A percentile compares a stretch with the other conserved stretches of the same genome.
These are phyloP conservation scores for Natrix natrix DNA, from an alignment of 2,797 vertebrate genomes.

Conservation along the genomic window DNA sequence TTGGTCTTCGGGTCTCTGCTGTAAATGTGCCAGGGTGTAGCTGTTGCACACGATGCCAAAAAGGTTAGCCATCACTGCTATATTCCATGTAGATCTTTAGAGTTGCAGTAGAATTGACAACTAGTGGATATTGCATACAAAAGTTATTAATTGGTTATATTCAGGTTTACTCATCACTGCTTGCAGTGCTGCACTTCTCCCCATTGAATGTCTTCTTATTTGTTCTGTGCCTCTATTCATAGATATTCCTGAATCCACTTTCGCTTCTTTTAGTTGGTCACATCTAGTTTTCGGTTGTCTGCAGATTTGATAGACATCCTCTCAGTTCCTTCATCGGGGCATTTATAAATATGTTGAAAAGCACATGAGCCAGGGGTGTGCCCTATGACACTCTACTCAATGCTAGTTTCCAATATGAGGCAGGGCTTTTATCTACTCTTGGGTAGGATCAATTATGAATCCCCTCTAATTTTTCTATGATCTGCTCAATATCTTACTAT, in stretches of 20 bases:
- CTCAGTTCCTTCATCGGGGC: not conserved
- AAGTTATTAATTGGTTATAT: not conserved
- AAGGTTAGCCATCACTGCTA: not conserved
- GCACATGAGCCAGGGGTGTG: not conserved
- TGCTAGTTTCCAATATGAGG: not conserved
- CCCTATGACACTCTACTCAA: not conserved
- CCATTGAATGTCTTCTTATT: not conserved
- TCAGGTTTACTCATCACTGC: not conserved
- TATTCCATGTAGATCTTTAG: not conserved
- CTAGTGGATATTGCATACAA: not conserved
- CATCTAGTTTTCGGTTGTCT: not conserved
- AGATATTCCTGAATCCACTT: not conserved
- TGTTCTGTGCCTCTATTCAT: not conserved
- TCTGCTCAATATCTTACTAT: not conserved
- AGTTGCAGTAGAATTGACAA: not conserved
- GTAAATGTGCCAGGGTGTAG: too few relatives aligned
- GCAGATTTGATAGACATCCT: not conserved
- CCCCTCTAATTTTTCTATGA: not conserved
- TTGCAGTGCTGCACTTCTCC: not conserved
- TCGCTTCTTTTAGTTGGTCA: not conserved
- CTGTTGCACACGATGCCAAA: too few relatives aligned
- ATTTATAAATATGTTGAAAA: not conserved
- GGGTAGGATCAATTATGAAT: not conserved
- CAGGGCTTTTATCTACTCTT: not conserved
- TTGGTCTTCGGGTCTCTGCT: too few relatives aligned